Evolutionary conservation across 2,888 invertebrate genomes (phyloP).

Genomic region (Sylvicola cinctus): DNA sequence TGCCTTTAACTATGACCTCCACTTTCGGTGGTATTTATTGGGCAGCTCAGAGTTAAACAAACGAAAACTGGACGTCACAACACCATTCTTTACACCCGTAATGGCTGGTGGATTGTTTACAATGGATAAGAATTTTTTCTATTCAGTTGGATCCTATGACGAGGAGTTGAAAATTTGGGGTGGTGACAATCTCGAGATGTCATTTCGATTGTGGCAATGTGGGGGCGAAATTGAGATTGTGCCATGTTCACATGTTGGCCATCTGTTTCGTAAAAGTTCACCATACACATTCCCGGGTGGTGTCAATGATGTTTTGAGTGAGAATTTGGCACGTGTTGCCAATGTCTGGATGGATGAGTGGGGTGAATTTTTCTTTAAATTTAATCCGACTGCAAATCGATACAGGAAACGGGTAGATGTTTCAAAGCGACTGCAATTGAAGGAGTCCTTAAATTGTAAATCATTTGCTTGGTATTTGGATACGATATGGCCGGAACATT

Average conservation of each 20-base stretch:
- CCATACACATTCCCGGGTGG: slow-evolving; percentile 94
- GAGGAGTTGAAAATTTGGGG: slow-evolving; percentile 60
- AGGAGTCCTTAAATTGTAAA: slow-evolving; percentile 57
- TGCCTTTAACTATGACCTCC: slow-evolving; percentile 90
- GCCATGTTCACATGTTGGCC: slow-evolving; percentile 85
- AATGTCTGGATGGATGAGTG: slow-evolving; percentile 98
- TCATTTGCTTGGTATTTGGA: slow-evolving; percentile 85
- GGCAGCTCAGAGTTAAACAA: slow-evolving; percentile 34
- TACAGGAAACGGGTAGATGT: slow-evolving; percentile 29
- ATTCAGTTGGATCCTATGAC: slow-evolving; percentile 73
- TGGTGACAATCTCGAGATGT: slow-evolving; percentile 93
- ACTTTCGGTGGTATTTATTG: slow-evolving; percentile 40
- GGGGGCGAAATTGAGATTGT: slow-evolving; percentile 79
- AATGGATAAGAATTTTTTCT: slow-evolving; percentile 69
- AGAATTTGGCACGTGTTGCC: slow-evolving; percentile 54
- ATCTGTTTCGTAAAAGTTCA: slow-evolving; percentile 77
- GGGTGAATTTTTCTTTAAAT: slow-evolving; percentile 78
- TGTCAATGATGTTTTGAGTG: slow-evolving; percentile 34
- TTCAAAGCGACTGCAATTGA: slow-evolving; percentile 40
- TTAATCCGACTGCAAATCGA: slow-evolving; percentile 45
- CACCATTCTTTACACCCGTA: slow-evolving; percentile 63
- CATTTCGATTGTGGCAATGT: slow-evolving; percentile 92
- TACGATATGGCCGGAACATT: slow-evolving; percentile 91
- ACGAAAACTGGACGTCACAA: slow-evolving; percentile 49
- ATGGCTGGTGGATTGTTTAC: slow-evolving; percentile 84